phyloP scores from a whole-genome alignment of 2,888 invertebrate species.

The Drosophila yooni region DNA sequence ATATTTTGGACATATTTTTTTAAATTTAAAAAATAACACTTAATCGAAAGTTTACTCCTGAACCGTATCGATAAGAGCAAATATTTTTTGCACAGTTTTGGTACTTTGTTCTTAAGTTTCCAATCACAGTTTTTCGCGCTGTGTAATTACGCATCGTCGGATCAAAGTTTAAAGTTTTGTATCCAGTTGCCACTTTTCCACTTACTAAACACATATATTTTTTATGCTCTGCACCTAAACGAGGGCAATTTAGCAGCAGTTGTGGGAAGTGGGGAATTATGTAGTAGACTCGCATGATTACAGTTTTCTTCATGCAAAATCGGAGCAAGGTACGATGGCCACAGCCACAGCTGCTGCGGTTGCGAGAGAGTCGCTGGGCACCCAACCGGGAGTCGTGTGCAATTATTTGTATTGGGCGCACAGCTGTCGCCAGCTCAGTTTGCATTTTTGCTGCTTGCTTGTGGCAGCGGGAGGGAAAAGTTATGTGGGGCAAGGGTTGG shows the following conservation, averaged over 20 bases:
- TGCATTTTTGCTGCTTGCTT: constrained; percentile 31
- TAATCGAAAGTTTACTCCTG: no score
- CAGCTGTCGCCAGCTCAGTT: constrained; percentile 52
- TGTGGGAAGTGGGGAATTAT: constrained; percentile 22
- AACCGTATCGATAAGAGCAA: no score
- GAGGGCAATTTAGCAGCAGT: constrained; percentile 58
- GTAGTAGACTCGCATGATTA: constrained; percentile 42
- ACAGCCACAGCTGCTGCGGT: constrained; percentile 24
- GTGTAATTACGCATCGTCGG: not conserved
- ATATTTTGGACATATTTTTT: not conserved
- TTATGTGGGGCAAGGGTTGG: constrained; percentile 50
- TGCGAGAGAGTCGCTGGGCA: constrained; percentile 17
- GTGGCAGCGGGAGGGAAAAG: constrained; percentile 22
- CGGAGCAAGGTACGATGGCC: constrained; percentile 40
- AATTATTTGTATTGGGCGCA: constrained; percentile 74
- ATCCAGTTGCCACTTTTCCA: not conserved
- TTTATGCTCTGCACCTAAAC: constrained; percentile 33
- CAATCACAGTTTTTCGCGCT: not conserved
- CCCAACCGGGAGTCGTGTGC: constrained; percentile 50
- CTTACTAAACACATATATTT: not conserved
- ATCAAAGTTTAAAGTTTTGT: not conserved
- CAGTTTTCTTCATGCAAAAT: constrained; percentile 29
- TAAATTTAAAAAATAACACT: not conserved
- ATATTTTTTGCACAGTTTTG: no score
- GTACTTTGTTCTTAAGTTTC: not conserved